Evolutionary conservation across 2,797 vertebrate species (phyloP).

Genomic region (Clarias platycephalus): DNA sequence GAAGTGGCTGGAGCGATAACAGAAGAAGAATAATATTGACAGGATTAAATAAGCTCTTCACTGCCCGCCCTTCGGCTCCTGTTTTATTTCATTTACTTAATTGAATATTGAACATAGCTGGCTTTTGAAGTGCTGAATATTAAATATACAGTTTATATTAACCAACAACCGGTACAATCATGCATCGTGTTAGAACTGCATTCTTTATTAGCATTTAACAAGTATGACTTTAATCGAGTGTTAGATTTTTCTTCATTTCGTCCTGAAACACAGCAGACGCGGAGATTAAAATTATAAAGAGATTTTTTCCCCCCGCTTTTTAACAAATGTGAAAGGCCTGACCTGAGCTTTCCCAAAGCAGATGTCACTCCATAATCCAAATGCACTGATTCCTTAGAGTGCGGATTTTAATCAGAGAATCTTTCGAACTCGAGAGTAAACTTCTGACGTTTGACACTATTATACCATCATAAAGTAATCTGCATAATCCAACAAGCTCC

Average conservation of each 20-base stretch:
- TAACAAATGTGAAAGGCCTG: constrained; percentile 12
- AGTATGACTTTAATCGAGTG: constrained; percentile 41
- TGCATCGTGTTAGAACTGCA: not conserved
- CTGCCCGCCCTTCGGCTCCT: constrained; percentile 19
- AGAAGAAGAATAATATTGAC: constrained; percentile 47
- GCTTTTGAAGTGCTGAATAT: not conserved
- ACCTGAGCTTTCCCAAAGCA: constrained; percentile 18
- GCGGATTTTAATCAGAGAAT: constrained; percentile 17
- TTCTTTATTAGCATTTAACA: constrained; percentile 44
- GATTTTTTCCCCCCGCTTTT: constrained; percentile 12
- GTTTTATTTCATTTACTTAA: constrained; percentile 51
- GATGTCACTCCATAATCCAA: constrained; percentile 20
- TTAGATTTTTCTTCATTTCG: not conserved
- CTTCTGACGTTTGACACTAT: not conserved
- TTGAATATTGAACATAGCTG: constrained; percentile 41
- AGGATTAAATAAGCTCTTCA: constrained; percentile 48
- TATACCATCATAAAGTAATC: not conserved
- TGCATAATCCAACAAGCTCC: not conserved
- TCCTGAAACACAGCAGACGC: constrained; percentile 9
- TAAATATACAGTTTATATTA: not conserved
- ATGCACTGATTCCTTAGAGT: constrained; percentile 8
- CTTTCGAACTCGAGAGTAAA: not conserved
- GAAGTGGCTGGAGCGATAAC: constrained; percentile 48
- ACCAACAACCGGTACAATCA: not conserved
- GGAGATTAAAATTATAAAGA: constrained; percentile 27